These are phyloP conservation scores for Pelmatolapia mariae DNA, from an alignment of 2,113 vertebrate genomes.

Conservation along the genomic window DNA sequence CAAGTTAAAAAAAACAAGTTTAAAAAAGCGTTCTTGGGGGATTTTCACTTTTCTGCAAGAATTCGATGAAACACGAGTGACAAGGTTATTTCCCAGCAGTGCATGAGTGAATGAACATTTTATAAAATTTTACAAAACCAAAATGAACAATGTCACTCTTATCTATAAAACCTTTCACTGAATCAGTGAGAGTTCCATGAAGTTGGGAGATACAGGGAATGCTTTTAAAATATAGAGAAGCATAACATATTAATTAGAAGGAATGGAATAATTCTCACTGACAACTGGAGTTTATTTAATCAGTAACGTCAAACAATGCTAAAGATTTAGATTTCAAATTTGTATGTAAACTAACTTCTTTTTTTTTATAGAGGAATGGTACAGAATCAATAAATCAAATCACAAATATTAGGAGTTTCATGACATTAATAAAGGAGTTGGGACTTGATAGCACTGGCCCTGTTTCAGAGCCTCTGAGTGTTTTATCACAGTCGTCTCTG, in stretches of 20 bases:
- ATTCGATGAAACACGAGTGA: neutral
- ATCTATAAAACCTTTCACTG: neutral
- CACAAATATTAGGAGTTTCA: neutral
- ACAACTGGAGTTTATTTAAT: neutral
- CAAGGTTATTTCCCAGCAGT: neutral
- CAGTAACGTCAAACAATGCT: neutral
- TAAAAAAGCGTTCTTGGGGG: neutral
- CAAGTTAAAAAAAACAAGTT: neutral
- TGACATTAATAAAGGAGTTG: neutral
- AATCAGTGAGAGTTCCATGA: neutral
- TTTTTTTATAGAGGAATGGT: neutral
- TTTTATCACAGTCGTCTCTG: conserved; percentile 1
- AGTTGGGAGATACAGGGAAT: neutral
- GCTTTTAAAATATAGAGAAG: neutral
- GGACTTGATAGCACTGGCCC: neutral
- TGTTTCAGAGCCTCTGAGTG: neutral
- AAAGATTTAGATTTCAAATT: neutral
- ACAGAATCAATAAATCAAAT: neutral
- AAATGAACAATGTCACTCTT: neutral
- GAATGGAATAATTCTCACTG: neutral
- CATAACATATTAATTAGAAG: neutral
- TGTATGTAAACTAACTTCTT: neutral
- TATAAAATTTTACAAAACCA: neutral
- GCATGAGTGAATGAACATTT: neutral
- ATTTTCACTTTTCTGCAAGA: neutral